Conservation (phyloP, 2,888 invertebrate genomes). For the Aradus depressus region DNA sequence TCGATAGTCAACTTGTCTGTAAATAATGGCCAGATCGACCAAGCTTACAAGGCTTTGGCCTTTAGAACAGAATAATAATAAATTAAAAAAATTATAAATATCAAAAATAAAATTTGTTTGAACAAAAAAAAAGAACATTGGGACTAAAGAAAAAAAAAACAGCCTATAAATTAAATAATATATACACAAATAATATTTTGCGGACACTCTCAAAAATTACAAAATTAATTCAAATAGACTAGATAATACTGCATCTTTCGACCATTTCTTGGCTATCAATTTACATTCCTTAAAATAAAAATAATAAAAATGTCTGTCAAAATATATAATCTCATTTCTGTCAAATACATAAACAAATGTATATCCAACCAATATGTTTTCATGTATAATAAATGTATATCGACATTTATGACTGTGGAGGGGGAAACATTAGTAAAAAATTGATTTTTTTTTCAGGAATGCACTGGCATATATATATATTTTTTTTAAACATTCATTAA, state of each 20-base stretch:
- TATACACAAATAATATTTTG: constrained; percentile 15
- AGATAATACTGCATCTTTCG: constrained; percentile 27
- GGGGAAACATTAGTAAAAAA: too few species aligned
- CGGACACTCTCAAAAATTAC: constrained; percentile 18
- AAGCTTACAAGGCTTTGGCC: too few species aligned
- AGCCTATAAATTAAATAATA: constrained; percentile 15
- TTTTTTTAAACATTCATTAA: too few species aligned
- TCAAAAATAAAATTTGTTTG: not conserved
- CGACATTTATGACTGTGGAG: too few species aligned
- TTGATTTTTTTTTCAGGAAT: too few species aligned
- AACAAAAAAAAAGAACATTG: not conserved
- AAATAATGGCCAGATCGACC: too few species aligned
- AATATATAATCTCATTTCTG: too few species aligned
- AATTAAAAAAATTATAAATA: not conserved
- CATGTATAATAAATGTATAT: too few species aligned
- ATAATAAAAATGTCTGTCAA: constrained; percentile 3
- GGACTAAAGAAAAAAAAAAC: constrained; percentile 7
- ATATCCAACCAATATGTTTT: too few species aligned
- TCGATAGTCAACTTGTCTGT: too few species aligned
- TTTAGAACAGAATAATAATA: constrained; percentile 1
- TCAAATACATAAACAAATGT: too few species aligned
- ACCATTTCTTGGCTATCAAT: constrained; percentile 18
- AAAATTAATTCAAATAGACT: constrained; percentile 24
- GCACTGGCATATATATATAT: too few species aligned
- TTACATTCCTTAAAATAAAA: constrained; percentile 5